phyloP scores from a whole-genome alignment of 2,888 invertebrate species.

The Maniola hyperantus region DNA sequence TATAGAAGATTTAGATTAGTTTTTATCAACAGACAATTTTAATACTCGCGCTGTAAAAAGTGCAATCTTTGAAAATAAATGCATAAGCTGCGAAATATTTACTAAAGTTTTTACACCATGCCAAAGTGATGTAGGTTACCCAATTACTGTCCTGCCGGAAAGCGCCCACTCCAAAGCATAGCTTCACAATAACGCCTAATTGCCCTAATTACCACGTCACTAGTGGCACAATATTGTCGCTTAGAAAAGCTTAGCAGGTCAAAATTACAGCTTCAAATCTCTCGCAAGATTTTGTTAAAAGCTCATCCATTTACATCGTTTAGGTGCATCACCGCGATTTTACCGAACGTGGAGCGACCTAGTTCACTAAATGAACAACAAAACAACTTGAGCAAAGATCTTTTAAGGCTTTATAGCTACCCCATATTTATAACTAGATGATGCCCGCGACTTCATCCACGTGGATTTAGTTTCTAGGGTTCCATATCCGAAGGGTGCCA shows the following conservation, averaged over 20 bases:
- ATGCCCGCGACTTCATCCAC: no score
- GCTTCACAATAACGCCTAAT: conserved; percentile 27
- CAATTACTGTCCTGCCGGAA: conserved; percentile 25
- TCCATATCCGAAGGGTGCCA: no score
- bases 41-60: no score
- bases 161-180: conserved; percentile 23
- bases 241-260: conserved; percentile 30
- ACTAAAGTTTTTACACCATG: conserved; percentile 17
- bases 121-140: conserved; percentile 30
- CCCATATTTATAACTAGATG: no score
- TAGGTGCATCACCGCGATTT: conserved; percentile 5
- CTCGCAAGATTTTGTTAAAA: conserved; percentile 28
- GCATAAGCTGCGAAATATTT: conserved; percentile 1
- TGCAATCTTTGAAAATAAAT: background rate
- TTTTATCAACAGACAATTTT: no score
- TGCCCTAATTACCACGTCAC: conserved; percentile 28
- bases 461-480: no score
- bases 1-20: no score
- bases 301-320: conserved; percentile 11
- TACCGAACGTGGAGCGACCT: conserved; percentile 2
- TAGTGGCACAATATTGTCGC: conserved; percentile 27
- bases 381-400: background rate
- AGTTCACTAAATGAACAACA: conserved; percentile 16
- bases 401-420: background rate
- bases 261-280: conserved; percentile 30